These are phyloP conservation scores for Pentalonia nigronervosa DNA, from an alignment of 1,140 invertebrate genomes.

Conservation along the genomic window DNA sequence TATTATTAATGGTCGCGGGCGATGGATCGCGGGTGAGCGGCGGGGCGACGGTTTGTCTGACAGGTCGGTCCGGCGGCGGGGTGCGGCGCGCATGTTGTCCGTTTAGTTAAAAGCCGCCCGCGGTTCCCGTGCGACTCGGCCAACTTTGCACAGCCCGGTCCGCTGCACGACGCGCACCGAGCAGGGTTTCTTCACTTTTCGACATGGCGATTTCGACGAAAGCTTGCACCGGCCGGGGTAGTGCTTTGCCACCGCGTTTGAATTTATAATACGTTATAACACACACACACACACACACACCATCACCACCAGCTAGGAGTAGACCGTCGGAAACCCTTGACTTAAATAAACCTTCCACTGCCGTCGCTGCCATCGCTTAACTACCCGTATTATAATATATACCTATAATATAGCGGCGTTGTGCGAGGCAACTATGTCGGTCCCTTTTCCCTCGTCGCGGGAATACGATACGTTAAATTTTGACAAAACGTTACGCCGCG, in stretches of 20 bases:
- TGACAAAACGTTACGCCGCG: slow-evolving; percentile 35
- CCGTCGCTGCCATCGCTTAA: not conserved
- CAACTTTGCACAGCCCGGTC: slow-evolving; percentile 31
- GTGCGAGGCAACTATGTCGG: not conserved
- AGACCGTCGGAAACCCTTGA: slow-evolving; percentile 26
- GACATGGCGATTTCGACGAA: slow-evolving; percentile 49
- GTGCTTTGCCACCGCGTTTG: not conserved
- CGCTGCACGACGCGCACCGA: not conserved
- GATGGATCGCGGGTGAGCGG: not conserved
- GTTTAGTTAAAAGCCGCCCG: slow-evolving; percentile 55
- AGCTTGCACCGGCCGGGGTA: not conserved
- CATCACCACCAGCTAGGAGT: not conserved
- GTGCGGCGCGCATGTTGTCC: slow-evolving; percentile 24
- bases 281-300: not conserved
- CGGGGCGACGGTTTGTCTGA: not conserved
- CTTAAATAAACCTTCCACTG: not conserved
- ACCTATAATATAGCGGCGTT: not conserved
- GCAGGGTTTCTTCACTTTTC: slow-evolving; percentile 50
- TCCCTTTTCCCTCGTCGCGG: not conserved
- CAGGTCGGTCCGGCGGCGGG: not conserved
- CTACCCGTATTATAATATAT: not conserved
- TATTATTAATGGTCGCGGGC: not conserved
- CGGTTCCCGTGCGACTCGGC: slow-evolving; percentile 40
- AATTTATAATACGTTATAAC: slow-evolving; percentile 27
- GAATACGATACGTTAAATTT: slow-evolving; percentile 29